Evolutionary conservation across 2,113 vertebrate species (phyloP).

Genomic region (Lamprotornis superbus): DNA sequence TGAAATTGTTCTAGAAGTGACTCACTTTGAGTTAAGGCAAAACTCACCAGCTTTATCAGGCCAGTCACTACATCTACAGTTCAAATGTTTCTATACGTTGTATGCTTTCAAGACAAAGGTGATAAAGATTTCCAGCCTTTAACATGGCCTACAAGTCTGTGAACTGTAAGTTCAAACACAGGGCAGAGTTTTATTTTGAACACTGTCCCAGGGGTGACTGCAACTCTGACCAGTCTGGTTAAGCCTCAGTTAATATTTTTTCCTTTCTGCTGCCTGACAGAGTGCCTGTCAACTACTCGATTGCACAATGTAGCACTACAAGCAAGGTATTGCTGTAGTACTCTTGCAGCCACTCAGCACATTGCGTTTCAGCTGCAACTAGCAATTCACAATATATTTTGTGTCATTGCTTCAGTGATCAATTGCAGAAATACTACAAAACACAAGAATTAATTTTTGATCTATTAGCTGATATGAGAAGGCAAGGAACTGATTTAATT

Average conservation of each 20-base stretch:
- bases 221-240: background rate
- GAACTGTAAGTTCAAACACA: background rate
- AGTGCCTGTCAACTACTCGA: background rate
- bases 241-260: background rate
- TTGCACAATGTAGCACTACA: background rate
- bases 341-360: background rate
- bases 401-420: background rate
- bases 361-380: background rate
- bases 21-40: background rate
- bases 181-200: background rate
- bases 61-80: background rate
- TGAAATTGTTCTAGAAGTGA: background rate
- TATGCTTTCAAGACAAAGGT: background rate
- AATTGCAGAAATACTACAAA: background rate
- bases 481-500: background rate
- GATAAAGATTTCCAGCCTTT: background rate
- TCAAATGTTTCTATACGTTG: background rate
- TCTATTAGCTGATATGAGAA: background rate
- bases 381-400: background rate
- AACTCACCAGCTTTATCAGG: background rate
- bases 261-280: background rate
- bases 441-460: background rate
- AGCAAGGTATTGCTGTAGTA: background rate
- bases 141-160: background rate
- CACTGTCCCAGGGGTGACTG: background rate